A percentile compares a stretch with the other conserved stretches of the same genome.
Evolutionary conservation across 1,140 invertebrate genomes (phyloP).

Genomic region (Plectrocnemia conspersa): DNA sequence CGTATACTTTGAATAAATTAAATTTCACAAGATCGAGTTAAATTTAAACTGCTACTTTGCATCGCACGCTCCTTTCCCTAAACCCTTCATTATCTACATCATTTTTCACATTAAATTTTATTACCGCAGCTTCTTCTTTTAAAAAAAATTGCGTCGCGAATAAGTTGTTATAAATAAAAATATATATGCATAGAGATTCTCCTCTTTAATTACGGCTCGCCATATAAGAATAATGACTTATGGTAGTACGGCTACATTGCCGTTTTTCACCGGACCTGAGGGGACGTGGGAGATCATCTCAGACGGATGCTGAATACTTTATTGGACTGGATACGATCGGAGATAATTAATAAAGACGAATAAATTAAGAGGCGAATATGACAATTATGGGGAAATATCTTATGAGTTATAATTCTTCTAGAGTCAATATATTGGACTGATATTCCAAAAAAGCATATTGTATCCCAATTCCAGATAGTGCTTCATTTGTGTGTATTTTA

Average conservation of each 20-base stretch:
- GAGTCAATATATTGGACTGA: too few relatives aligned
- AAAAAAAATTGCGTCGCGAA: slow-evolving; percentile 1
- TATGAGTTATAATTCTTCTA: too few relatives aligned
- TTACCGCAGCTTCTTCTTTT: too few relatives aligned
- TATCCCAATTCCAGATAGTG: too few relatives aligned
- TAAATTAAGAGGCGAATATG: slow-evolving; percentile 10
- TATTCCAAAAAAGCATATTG: too few relatives aligned
- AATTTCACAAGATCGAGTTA: slow-evolving; percentile 2
- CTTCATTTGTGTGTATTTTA: too few relatives aligned
- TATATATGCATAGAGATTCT: slow-evolving; percentile 18
- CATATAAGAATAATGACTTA: slow-evolving; percentile 22
- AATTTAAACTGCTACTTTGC: slow-evolving; percentile 14
- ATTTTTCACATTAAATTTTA: too few relatives aligned
- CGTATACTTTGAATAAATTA: slow-evolving; percentile 2
- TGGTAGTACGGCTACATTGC: slow-evolving; percentile 3
- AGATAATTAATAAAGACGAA: slow-evolving; percentile 17
- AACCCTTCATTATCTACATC: not conserved
- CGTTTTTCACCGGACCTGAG: slow-evolving; percentile 14
- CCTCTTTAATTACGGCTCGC: slow-evolving; percentile 20
- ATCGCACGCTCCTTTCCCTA: not conserved
- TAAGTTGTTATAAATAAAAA: slow-evolving; percentile 8
- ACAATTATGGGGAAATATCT: too few relatives aligned
- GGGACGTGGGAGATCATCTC: slow-evolving; percentile 20
- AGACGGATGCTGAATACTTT: slow-evolving; percentile 14
- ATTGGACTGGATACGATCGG: slow-evolving; percentile 7